Base-by-base conservation (phyloP, 2,888 invertebrate species). In the Sarcophaga variegata region DNA sequence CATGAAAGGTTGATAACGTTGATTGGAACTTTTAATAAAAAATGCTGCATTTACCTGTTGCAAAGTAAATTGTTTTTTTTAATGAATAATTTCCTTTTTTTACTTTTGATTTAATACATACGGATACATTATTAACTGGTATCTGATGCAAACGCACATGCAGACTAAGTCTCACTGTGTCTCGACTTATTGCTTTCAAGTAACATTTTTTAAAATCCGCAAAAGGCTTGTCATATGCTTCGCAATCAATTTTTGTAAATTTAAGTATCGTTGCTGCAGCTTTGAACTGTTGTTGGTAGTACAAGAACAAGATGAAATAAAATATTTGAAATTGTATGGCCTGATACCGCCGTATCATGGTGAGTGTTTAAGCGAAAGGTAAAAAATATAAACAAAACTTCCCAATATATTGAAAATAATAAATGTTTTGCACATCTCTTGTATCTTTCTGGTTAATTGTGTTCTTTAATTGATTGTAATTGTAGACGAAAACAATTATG, bases 171-270 rank as follows among this genome's bases (percentile, higher is more conserved):
- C 20, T 20, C 2, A 54, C 17, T 22, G 37, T 69, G 10, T 69
- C 8, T 1, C 78, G 69, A 2, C 37, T 4, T 12, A 78, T 8
- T 6, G 62, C 69, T 12, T 79, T 70, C 6, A 79, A 47, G 14
- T 27, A 60, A 17, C 78, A 78, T 2, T 47, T 67, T 2, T 25
- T n/a, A 1, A 79, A 20, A 17, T 62, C 62, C 6, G 49, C 70
- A 47, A 63, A 70, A 1, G 70, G 14, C 20, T 70, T 70, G 17
- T 79, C 70, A 12, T 45, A 49, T 14, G 2, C 62, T 3, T 25
- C 12, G 25, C 78, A 79, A 4, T 49, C n/a, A 14, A 79, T 0
- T 70, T 79, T 79, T 14, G 70, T 70, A n/a, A 79, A 25, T 64
- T 79, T 79, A 2, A 72, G 8, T 14, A 6, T 47, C 17, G 3